Evolutionary conservation across 2,113 vertebrate genomes (phyloP).

Genomic region (Leiothrix lutea): DNA sequence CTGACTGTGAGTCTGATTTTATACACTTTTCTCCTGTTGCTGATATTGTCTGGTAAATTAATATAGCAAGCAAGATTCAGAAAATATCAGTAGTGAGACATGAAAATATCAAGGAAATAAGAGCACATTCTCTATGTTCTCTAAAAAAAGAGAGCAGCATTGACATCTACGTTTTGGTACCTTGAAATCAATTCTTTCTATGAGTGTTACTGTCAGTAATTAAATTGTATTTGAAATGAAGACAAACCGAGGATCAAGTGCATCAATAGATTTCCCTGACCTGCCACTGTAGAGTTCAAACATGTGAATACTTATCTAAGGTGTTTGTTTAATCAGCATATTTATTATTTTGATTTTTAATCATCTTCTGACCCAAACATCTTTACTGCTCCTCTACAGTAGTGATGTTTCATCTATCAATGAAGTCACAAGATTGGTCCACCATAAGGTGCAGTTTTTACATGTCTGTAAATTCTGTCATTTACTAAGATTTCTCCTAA

Average conservation of each 20-base stretch:
- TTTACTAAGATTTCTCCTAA: neutral
- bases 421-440: neutral
- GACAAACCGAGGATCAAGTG: neutral
- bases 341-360: neutral
- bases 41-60: neutral
- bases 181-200: neutral
- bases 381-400: neutral
- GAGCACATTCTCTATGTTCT: neutral
- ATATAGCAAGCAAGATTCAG: neutral
- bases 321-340: neutral
- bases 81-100: neutral
- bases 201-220: neutral
- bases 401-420: neutral
- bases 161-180: neutral
- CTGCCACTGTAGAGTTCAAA: neutral
- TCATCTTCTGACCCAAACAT: neutral
- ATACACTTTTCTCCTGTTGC: neutral
- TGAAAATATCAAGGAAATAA: neutral
- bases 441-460: neutral
- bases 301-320: neutral
- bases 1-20: conserved; percentile 6
- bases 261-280: neutral
- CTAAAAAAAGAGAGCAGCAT: neutral
- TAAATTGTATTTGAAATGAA: neutral
- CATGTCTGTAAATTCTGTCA: neutral